These are phyloP conservation scores for Eumaeus atala DNA, from an alignment of 1,140 invertebrate genomes.

Conservation along the genomic window DNA sequence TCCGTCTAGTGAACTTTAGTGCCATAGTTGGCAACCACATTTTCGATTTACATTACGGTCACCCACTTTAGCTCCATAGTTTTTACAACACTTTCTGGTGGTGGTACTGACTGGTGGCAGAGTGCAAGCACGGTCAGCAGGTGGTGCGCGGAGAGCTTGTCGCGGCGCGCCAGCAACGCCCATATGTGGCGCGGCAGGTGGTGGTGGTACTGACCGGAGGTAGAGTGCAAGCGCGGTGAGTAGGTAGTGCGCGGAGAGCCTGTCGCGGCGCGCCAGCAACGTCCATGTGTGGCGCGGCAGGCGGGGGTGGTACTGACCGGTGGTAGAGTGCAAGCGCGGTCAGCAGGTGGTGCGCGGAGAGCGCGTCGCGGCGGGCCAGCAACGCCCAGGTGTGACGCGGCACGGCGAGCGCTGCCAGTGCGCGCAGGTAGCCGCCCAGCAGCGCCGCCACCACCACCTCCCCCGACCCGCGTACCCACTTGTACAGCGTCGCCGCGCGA, in stretches of 20 bases:
- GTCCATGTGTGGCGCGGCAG: constrained; percentile 83
- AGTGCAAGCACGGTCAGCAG: constrained; percentile 88
- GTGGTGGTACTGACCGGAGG: constrained; percentile 67
- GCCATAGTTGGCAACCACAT: too few species aligned
- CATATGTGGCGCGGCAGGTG: constrained; percentile 77
- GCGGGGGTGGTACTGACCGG: constrained; percentile 43
- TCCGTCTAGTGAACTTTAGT: too few species aligned
- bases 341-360: constrained; percentile 78
- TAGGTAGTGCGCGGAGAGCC: constrained; percentile 73
- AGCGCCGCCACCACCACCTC: constrained; percentile 89
- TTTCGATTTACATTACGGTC: too few species aligned
- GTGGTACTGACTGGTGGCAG: constrained; percentile 77
- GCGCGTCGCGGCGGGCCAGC: constrained; percentile 81
- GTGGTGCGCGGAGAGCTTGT: constrained; percentile 72
- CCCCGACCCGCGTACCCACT: constrained; percentile 91
- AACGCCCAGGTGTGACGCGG: constrained; percentile 90
- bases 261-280: constrained; percentile 84
- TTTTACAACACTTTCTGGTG: too few species aligned
- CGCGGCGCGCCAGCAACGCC: constrained; percentile 84
- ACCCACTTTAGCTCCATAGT: too few species aligned
- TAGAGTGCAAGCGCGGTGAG: constrained; percentile 89
- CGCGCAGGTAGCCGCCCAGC: constrained; percentile 90
- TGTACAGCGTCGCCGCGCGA: constrained; percentile 87
- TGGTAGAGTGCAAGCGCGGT: constrained; percentile 87
- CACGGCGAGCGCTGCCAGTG: constrained; percentile 88